Evolutionary conservation across 2,797 vertebrate species (phyloP).

Genomic region (Pipistrellus kuhlii): DNA sequence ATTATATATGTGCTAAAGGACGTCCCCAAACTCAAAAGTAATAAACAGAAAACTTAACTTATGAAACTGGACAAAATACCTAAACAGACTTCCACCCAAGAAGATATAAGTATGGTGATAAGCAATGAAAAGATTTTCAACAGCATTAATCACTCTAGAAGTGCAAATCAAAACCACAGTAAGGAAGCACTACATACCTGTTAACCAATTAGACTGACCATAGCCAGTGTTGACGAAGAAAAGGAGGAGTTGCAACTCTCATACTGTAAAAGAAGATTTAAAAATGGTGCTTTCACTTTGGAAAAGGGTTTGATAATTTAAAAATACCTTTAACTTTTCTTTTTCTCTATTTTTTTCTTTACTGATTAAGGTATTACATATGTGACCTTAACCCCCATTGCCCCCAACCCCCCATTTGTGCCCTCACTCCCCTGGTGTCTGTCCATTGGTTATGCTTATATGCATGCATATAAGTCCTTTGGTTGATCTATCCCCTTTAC

Average conservation of each 20-base stretch:
- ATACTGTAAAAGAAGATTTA: neutral
- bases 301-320: neutral
- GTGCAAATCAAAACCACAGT: neutral
- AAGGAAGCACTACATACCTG: accelerated
- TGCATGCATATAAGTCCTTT: no score
- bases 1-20: neutral
- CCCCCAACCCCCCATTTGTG: no score
- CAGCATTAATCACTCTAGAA: neutral
- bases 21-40: neutral
- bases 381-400: no score
- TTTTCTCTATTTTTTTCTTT: no score
- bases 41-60: neutral
- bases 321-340: neutral
- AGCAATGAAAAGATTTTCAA: neutral
- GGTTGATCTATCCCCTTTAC: no score
- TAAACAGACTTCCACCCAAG: neutral
- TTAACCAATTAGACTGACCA: no score
- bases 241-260: no score
- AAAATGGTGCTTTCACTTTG: neutral
- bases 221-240: no score
- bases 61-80: neutral
- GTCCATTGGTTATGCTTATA: no score
- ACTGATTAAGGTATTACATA: no score
- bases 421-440: no score
- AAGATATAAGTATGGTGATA: neutral